Evolutionary conservation across 2,113 vertebrate species (phyloP), one percentile per base, ranked within the genome.

Genomic region (Mirza zaza): DNA sequence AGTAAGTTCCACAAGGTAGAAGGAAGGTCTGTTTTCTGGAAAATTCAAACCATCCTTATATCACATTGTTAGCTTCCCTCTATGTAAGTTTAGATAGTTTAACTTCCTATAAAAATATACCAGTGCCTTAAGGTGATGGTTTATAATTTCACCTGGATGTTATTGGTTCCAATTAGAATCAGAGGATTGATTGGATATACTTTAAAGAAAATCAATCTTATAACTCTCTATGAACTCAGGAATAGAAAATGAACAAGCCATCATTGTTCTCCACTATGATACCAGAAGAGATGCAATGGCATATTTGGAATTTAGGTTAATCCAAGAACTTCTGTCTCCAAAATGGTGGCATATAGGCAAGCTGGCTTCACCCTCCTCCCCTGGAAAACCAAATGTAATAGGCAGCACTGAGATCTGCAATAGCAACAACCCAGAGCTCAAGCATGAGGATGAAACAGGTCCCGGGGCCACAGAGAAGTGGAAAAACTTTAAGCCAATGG

Each of bases 251-350:
- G 11, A 76, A 61, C 39, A 39, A 8, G 3, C 10, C 32, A 42
- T 27, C 14, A 8, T 29, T 13, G 10, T 2, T 25, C 27, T 34
- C 68, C 5, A 2, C 5, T 3, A 0, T 8, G 32, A 21, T 23
- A 0, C 6, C 6, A 17, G 57, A 10, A 63, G 12, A 70, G 23
- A 8, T 3, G 18, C 2, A 29, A 23, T 25, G 20, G 10, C 15
- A 14, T 21, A 23, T 50, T 63, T 17, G 50, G 75, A 57, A 77
- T 34, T 84, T 9, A 76, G 63, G 12, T n/a, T 10, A 57, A 57
- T 57, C 55, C 55, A 21, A 57, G 55, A 57, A 21, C 18, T 57
- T 57, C 55, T 7, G 20, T 18, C 20, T 21, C 55, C 55, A 57
- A 20, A 57, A 57, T 20, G 55, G 55, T 57, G 55, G 5, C 18